Conservation (phyloP, 2,888 invertebrate genomes). For the Leptura quadrifasciata region DNA sequence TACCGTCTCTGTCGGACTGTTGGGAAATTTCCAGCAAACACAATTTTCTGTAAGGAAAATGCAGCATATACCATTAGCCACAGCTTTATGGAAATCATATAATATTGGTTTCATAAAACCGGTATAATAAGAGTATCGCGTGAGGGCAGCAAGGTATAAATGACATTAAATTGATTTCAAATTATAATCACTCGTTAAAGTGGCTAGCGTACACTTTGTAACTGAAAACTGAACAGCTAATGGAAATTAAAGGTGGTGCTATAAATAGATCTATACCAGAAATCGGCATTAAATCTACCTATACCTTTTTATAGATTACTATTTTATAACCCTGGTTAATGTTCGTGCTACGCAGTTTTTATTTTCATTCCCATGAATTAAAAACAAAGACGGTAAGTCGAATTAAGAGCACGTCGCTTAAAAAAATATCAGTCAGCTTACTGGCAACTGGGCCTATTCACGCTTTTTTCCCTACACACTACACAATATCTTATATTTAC, state of each 20-base stretch:
- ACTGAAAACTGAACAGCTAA: background rate
- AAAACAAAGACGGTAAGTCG: too few species aligned
- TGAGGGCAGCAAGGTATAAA: background rate
- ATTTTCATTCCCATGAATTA: too few species aligned
- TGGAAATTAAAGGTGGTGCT: background rate
- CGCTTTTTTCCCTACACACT: too few species aligned
- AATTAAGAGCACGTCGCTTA: too few species aligned
- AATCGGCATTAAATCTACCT: background rate
- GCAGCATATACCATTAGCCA: background rate
- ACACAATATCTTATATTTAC: too few species aligned
- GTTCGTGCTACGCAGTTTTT: background rate
- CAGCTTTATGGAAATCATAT: background rate
- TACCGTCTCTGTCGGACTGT: too few species aligned
- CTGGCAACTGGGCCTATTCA: too few species aligned
- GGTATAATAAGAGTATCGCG: slow-evolving; percentile 14
- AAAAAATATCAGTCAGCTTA: too few species aligned
- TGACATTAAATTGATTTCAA: slow-evolving; percentile 10
- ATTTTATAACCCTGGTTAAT: background rate
- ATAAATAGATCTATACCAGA: background rate
- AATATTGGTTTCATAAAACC: slow-evolving; percentile 1
- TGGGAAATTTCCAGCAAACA: too few species aligned
- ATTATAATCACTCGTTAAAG: background rate
- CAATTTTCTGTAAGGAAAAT: too few species aligned
- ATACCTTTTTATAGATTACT: background rate
- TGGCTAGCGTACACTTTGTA: background rate